Evolutionary conservation across 64 coral and sea anemone species (phyloP).

Genomic region (Stichodactyla helianthus): DNA sequence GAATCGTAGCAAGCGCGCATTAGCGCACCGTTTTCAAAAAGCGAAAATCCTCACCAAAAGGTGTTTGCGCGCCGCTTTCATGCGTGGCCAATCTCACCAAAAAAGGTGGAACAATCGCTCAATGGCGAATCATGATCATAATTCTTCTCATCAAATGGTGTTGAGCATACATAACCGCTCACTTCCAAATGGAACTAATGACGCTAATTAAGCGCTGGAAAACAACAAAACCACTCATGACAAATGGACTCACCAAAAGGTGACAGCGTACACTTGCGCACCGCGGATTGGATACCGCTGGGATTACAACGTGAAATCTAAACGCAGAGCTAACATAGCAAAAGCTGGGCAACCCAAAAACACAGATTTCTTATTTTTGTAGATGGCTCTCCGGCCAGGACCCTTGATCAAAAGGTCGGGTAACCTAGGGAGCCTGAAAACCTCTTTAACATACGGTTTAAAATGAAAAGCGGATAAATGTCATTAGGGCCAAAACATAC

Average conservation of each 20-base stretch:
- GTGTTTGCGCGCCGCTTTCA: too few relatives aligned
- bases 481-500: conserved; percentile 29
- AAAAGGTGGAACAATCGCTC: too few relatives aligned
- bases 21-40: too few relatives aligned
- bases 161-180: too few relatives aligned
- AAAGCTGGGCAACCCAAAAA: background rate
- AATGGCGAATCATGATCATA: too few relatives aligned
- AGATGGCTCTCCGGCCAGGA: conserved; percentile 12
- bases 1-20: too few relatives aligned
- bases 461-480: background rate
- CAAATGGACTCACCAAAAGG: background rate
- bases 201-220: too few relatives aligned
- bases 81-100: too few relatives aligned
- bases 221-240: too few relatives aligned
- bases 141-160: too few relatives aligned
- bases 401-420: conserved; percentile 20
- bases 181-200: too few relatives aligned
- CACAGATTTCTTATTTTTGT: background rate
- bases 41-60: too few relatives aligned
- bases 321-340: background rate
- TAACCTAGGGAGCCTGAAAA: background rate
- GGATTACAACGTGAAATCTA: background rate
- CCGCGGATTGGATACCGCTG: background rate
- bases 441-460: conserved; percentile 18
- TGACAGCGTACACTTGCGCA: background rate